Conservation (phyloP, 2,113 vertebrate genomes). For the Hyperoodon ampullatus region DNA sequence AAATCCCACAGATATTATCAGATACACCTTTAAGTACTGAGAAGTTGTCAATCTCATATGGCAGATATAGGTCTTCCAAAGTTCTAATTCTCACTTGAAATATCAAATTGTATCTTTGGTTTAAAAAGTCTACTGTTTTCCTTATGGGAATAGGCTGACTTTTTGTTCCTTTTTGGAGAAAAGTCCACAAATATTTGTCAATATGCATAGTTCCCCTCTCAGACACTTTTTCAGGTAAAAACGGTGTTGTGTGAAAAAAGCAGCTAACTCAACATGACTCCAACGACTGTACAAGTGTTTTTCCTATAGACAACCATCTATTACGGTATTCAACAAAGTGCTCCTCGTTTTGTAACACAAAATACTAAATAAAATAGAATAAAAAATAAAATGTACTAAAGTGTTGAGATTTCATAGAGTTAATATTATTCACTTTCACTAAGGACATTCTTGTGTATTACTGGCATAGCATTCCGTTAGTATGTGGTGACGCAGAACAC, state of each 20-base stretch:
- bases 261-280: background rate
- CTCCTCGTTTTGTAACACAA: background rate
- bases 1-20: background rate
- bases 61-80: background rate
- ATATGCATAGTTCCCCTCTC: background rate
- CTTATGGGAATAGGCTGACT: background rate
- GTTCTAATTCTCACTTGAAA: conserved; percentile 13
- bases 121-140: background rate
- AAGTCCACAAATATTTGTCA: background rate
- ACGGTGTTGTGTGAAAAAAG: background rate
- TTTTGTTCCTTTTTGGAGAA: background rate
- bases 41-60: background rate
- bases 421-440: background rate
- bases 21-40: background rate
- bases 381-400: background rate
- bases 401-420: background rate
- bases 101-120: background rate
- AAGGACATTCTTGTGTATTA: background rate
- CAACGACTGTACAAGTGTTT: background rate
- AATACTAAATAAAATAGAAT: background rate
- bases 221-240: background rate
- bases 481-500: background rate
- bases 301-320: background rate
- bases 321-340: background rate
- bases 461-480: background rate